These are phyloP conservation scores for Otolemur garnettii DNA, from an alignment of 2,113 vertebrate genomes.

Conservation along the genomic window DNA sequence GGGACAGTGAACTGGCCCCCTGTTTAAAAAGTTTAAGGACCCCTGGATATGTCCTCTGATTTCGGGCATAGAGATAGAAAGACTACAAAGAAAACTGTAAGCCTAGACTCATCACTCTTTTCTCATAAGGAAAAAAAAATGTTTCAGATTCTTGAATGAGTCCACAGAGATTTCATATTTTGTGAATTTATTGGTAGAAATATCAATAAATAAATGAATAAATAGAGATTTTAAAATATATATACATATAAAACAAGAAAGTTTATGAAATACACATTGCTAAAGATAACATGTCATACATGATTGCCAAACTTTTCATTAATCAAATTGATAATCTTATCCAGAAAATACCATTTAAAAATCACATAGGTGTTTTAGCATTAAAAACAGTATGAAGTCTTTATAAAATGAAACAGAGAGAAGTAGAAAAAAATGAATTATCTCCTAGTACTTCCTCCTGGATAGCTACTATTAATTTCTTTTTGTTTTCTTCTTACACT, in stretches of 20 bases:
- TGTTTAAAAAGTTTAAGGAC: too few relatives aligned
- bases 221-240: neutral
- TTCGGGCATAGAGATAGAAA: neutral
- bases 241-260: neutral
- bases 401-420: neutral
- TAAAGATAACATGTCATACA: neutral
- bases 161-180: neutral
- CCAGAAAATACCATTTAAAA: neutral
- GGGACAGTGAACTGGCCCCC: too few relatives aligned
- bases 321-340: neutral
- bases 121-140: neutral
- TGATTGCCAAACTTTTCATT: neutral
- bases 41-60: neutral
- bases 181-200: neutral
- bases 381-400: neutral
- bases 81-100: neutral
- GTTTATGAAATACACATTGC: neutral
- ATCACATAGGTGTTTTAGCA: neutral
- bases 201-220: neutral
- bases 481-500: neutral
- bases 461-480: neutral
- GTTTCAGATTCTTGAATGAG: fast-evolving
- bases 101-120: neutral
- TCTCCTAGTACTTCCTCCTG: neutral
- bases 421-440: neutral